Evolutionary conservation across 2,888 invertebrate genomes (phyloP).

Genomic region (Ommatoiulus sabulosus): DNA sequence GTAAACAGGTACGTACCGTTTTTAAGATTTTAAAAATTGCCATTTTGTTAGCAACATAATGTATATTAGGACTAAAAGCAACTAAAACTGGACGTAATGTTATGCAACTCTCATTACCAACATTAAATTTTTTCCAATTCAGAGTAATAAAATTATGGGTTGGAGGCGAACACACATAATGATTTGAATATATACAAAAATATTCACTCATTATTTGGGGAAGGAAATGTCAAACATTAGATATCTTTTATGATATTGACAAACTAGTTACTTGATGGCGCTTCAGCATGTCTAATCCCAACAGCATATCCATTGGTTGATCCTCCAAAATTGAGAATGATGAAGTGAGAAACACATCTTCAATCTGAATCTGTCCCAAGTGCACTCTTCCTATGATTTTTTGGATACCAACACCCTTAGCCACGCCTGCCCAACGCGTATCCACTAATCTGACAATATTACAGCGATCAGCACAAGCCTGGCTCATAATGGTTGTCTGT

Average conservation of each 20-base stretch:
- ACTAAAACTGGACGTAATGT: too few species aligned
- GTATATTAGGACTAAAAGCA: too few species aligned
- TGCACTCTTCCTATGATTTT: slow-evolving; percentile 96
- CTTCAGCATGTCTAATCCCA: slow-evolving; percentile 97
- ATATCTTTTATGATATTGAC: too few species aligned
- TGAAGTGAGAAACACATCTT: slow-evolving; percentile 90
- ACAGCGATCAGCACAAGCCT: slow-evolving; percentile 79
- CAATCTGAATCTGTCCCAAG: slow-evolving; percentile 95
- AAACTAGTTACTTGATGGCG: slow-evolving; percentile 80
- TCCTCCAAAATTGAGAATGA: slow-evolving; percentile 97
- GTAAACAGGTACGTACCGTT: neutral
- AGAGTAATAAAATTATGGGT: too few species aligned
- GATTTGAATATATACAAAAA: too few species aligned
- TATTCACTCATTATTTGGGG: too few species aligned
- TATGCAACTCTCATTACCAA: too few species aligned
- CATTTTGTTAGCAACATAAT: too few species aligned
- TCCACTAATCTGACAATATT: slow-evolving; percentile 74
- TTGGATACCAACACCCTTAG: slow-evolving; percentile 97
- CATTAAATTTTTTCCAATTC: too few species aligned
- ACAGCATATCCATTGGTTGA: slow-evolving; percentile 98
- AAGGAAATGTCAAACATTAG: too few species aligned
- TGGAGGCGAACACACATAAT: too few species aligned
- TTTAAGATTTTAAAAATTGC: too few species aligned
- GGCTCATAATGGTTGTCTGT: slow-evolving; percentile 98
- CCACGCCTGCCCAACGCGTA: slow-evolving; percentile 93